Evolutionary conservation across 1,140 invertebrate species (phyloP).

Genomic region (Globodera ellingtonae): DNA sequence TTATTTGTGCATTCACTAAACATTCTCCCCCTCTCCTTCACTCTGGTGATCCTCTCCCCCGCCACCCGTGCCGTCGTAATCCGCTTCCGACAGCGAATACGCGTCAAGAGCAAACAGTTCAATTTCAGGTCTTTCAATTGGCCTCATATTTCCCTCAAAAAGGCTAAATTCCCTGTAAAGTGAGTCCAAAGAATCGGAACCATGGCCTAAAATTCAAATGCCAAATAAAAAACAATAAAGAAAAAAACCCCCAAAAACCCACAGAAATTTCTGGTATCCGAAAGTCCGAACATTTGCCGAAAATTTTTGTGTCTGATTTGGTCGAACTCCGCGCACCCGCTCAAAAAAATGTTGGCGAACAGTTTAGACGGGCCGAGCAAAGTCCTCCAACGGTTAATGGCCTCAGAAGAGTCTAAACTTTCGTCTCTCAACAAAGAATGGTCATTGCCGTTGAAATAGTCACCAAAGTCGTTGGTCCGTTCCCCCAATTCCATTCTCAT

Average conservation of each 20-base stretch:
- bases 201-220: slow-evolving; percentile 24
- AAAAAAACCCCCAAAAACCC: no score
- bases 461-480: not conserved
- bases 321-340: slow-evolving; percentile 20
- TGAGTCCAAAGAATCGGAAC: slow-evolving; percentile 23
- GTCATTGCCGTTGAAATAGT: not conserved
- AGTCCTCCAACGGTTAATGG: slow-evolving; percentile 31
- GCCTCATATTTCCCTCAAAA: slow-evolving; percentile 3
- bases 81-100: not conserved
- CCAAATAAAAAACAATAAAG: not conserved
- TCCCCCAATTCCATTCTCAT: slow-evolving; percentile 30
- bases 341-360: slow-evolving; percentile 34
- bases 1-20: not conserved
- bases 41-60: not conserved
- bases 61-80: not conserved
- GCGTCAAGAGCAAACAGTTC: not conserved
- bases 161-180: slow-evolving; percentile 3
- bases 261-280: slow-evolving; percentile 36
- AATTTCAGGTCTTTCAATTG: not conserved
- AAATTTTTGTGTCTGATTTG: slow-evolving; percentile 13
- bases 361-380: slow-evolving; percentile 35
- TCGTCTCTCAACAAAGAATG: not conserved
- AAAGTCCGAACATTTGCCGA: slow-evolving; percentile 33
- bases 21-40: not conserved
- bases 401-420: not conserved